These are phyloP conservation scores for Neosalanx taihuensis DNA, from an alignment of 2,797 vertebrate genomes.

Conservation along the genomic window DNA sequence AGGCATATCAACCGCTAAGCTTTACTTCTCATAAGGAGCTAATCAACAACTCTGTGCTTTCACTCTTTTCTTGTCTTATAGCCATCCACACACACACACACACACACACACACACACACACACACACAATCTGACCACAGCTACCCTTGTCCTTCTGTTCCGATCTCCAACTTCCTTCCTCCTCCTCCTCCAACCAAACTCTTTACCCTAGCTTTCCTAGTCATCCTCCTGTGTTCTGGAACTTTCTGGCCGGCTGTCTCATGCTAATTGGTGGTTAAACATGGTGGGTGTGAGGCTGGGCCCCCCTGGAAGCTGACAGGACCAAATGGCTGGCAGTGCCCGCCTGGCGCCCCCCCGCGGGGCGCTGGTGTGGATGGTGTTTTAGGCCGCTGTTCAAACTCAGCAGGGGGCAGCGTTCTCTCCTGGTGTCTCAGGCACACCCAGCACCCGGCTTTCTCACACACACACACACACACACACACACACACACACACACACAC, in stretches of 20 bases:
- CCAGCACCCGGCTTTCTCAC: constrained; percentile 80
- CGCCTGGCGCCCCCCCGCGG: constrained; percentile 79
- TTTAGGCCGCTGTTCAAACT: constrained; percentile 84
- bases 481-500: constrained; percentile 14
- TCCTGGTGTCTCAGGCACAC: constrained; percentile 76
- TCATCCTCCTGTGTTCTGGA: constrained; percentile 73
- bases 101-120: not conserved
- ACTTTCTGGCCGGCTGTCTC: constrained; percentile 79
- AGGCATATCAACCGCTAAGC: not conserved
- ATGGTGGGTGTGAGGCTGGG: constrained; percentile 68
- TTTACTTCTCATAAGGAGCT: constrained; percentile 36
- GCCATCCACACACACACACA: not conserved
- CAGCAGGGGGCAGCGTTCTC: constrained; percentile 78
- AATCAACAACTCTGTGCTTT: constrained; percentile 13
- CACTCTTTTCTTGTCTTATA: not conserved
- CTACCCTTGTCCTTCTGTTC: constrained; percentile 47
- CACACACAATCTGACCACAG: constrained; percentile 7
- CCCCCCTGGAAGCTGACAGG: constrained; percentile 79
- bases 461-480: constrained; percentile 54
- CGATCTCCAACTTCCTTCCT: constrained; percentile 47
- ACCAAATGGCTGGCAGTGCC: constrained; percentile 84
- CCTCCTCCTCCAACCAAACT: constrained; percentile 27
- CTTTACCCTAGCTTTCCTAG: constrained; percentile 58
- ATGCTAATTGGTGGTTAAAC: constrained; percentile 84
- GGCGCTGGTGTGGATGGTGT: constrained; percentile 81